Percentiles rank a stretch among this genome's conserved stretches.
Evolutionary conservation across 30 jellyfish, hydroid and myxozoan genomes (phyloP).

Genomic region (Turritopsis rubra): DNA sequence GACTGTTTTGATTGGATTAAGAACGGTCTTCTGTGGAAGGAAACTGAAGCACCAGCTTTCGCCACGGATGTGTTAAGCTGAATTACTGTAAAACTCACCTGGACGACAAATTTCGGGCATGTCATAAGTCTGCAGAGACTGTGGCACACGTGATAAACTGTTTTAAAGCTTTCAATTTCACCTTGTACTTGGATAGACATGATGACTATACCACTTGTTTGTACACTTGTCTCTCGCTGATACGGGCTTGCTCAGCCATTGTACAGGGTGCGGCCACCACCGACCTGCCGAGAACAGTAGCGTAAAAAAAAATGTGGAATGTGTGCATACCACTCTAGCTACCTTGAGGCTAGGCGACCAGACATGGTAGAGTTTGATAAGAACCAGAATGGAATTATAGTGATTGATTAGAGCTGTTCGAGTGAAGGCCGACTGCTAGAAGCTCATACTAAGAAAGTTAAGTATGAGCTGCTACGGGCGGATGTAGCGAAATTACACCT

Average conservation of each 20-base stretch:
- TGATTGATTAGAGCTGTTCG: neutral
- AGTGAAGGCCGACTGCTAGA: neutral
- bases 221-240: neutral
- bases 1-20: neutral
- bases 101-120: neutral
- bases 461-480: neutral
- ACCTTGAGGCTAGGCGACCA: neutral
- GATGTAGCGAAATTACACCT: neutral
- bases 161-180: neutral
- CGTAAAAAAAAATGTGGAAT: neutral
- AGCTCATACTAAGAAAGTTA: neutral
- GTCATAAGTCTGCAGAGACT: neutral
- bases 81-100: neutral
- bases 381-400: neutral
- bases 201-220: neutral
- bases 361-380: neutral
- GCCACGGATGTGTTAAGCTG: neutral
- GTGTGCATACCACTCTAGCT: neutral
- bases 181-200: neutral
- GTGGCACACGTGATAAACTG: neutral
- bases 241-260: neutral
- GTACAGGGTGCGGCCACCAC: neutral
- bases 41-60: neutral
- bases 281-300: neutral
- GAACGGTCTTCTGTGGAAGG: neutral